Percentiles rank a stretch among this genome's conserved stretches.
These are phyloP conservation scores for Chromobotia macracanthus DNA, from an alignment of 2,797 vertebrate species.

Conservation along the genomic window DNA sequence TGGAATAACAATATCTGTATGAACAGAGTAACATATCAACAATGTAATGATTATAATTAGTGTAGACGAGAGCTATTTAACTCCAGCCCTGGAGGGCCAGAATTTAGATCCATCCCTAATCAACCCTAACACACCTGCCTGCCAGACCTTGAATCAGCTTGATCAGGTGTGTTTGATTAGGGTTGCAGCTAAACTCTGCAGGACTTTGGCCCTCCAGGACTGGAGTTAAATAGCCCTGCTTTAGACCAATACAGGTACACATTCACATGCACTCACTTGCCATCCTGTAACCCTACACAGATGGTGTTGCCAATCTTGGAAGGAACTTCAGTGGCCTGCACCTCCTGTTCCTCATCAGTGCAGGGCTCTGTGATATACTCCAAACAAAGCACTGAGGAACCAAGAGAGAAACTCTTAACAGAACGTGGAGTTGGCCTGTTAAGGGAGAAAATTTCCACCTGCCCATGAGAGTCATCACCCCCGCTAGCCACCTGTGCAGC, in stretches of 20 bases:
- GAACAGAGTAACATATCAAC: no score
- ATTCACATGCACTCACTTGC: constrained; percentile 78
- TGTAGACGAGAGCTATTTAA: background rate
- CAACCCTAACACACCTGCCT: background rate
- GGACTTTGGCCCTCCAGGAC: background rate
- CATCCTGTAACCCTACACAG: constrained; percentile 85
- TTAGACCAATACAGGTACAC: constrained; percentile 11
- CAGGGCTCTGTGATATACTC: constrained; percentile 80
- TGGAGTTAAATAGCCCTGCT: background rate
- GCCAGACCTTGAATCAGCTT: background rate
- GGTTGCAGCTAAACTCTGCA: background rate
- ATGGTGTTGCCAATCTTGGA: constrained; percentile 76
- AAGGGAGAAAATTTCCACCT: constrained; percentile 90
- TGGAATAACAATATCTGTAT: background rate
- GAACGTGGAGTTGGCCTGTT: constrained; percentile 83
- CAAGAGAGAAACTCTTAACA: constrained; percentile 85
- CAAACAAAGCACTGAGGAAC: constrained; percentile 81
- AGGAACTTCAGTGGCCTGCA: constrained; percentile 30
- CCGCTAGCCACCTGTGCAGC: constrained; percentile 82
- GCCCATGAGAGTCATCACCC: constrained; percentile 77
- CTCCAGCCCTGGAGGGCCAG: background rate
- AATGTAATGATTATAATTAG: constrained; percentile 6
- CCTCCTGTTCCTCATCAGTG: constrained; percentile 58
- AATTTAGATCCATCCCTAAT: background rate
- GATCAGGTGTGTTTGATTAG: background rate